phyloP scores from a whole-genome alignment of 1,140 invertebrate species.

The Aethina tumida region DNA sequence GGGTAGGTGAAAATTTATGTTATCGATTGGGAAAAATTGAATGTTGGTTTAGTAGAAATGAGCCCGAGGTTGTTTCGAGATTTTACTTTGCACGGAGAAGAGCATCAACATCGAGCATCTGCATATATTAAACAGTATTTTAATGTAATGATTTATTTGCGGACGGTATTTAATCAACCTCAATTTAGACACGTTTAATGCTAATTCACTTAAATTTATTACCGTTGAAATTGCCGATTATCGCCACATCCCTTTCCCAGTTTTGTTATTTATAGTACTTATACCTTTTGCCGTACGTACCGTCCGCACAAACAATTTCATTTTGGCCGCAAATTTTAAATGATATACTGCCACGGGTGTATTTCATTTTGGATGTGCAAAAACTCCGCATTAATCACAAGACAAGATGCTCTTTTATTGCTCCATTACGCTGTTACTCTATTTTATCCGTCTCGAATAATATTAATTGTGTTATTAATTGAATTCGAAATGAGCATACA shows the following conservation, averaged over 20 bases:
- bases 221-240: conserved; percentile 32
- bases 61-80: conserved; percentile 15
- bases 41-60: too few relatives aligned
- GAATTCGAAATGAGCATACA: too few relatives aligned
- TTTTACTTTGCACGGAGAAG: background rate
- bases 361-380: too few relatives aligned
- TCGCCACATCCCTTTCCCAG: conserved; percentile 27
- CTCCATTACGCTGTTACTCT: too few relatives aligned
- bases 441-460: too few relatives aligned
- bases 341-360: too few relatives aligned
- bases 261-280: conserved; percentile 25
- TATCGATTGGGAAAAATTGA: too few relatives aligned
- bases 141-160: conserved; percentile 33
- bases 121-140: conserved; percentile 33
- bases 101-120: conserved; percentile 21
- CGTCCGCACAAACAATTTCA: background rate
- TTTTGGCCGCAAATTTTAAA: too few relatives aligned
- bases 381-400: too few relatives aligned
- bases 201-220: conserved; percentile 35
- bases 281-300: background rate
- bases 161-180: conserved; percentile 33
- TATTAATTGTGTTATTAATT: too few relatives aligned
- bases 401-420: too few relatives aligned
- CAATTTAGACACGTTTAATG: conserved; percentile 34
- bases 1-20: too few relatives aligned